Base-by-base conservation (phyloP, 2,797 vertebrate genomes). In the Leptoclinus maculatus region DNA sequence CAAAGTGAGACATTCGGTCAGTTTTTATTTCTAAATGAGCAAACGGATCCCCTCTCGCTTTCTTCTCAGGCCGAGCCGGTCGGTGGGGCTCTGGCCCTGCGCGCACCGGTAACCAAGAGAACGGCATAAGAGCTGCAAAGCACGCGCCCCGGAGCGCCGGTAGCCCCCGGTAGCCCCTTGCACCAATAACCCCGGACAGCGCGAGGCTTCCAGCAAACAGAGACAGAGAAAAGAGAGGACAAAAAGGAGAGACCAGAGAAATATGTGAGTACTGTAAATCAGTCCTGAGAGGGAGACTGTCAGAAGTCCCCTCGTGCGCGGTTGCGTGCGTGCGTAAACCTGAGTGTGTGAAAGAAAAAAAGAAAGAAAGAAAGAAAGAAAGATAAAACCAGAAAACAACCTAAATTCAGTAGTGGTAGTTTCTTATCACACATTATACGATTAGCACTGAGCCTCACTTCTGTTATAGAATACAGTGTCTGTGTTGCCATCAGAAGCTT, bases 101-200 rank as follows among this genome's bases (percentile, higher is more conserved):
- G 84, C 87, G 83, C 88, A 88, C 92, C 90, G 94, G 97, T 98
- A 97, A 97, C 97, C 97, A 96, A 95, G 97, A 97, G 96, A 96
- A 96, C 96, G 90, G 94, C 92, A 92, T 87, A 90, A 82, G 96
- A 91, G 93, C 95, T 90, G 92, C 91, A 92, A 98, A 97, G 93
- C 96, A 97, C 89, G 96, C 96, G 92, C 86, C 87, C 92, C 85
- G 91, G 92, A 94, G 94, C 94, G 91, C 90, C 93, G 93, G 94
- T 94, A 92, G 93, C 94, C 92, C 93, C 92, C 92, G 83, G 93
- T 95, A 93, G 95, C 95, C 94, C 93, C 90, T 80, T 71, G 74
- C 89, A 92, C 90, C 94, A 95, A 95, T 94, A 95, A 93, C 87
- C 79, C 83, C 82, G 92, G 91, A 90, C 90, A 92, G 92, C 93